Percentiles rank a stretch among this genome's conserved stretches.
Conservation (phyloP, 2,888 invertebrate genomes). For the Leptopilina syphax region DNA sequence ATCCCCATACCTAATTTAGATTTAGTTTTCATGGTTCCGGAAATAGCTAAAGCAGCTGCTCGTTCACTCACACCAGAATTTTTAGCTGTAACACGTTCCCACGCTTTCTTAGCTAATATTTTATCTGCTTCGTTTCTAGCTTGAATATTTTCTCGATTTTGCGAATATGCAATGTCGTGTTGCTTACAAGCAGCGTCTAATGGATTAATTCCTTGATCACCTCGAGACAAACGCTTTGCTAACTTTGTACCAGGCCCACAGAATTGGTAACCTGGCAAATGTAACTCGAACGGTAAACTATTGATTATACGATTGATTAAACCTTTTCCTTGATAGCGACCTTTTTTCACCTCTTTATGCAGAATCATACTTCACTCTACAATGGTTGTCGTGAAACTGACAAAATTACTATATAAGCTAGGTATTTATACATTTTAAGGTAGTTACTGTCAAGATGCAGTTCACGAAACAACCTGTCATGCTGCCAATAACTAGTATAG, state of each 20-base stretch:
- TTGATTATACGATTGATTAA: not conserved
- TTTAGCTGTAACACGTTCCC: not conserved
- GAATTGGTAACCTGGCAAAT: no score
- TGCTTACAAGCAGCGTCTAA: constrained; percentile 12
- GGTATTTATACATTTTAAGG: no score
- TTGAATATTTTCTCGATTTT: constrained; percentile 1
- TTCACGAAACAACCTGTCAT: no score
- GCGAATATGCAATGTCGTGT: constrained; percentile 25
- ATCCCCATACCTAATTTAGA: not conserved
- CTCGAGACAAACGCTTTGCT: not conserved
- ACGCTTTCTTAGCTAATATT: constrained; percentile 23
- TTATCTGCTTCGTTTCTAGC: not conserved
- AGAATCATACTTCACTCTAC: not conserved
- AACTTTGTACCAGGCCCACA: not conserved
- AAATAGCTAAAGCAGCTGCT: not conserved
- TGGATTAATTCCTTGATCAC: constrained; percentile 15
- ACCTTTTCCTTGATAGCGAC: not conserved
- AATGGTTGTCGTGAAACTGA: not conserved
- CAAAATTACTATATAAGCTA: not conserved
- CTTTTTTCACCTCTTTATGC: not conserved
- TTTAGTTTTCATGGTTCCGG: not conserved
- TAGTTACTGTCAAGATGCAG: no score
- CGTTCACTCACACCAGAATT: not conserved
- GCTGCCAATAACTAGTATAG: no score
- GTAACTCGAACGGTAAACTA: not conserved